Evolutionary conservation across 2,113 vertebrate species (phyloP), one percentile per base, ranked within the genome.

Genomic region (Microcebus ravelobensis): DNA sequence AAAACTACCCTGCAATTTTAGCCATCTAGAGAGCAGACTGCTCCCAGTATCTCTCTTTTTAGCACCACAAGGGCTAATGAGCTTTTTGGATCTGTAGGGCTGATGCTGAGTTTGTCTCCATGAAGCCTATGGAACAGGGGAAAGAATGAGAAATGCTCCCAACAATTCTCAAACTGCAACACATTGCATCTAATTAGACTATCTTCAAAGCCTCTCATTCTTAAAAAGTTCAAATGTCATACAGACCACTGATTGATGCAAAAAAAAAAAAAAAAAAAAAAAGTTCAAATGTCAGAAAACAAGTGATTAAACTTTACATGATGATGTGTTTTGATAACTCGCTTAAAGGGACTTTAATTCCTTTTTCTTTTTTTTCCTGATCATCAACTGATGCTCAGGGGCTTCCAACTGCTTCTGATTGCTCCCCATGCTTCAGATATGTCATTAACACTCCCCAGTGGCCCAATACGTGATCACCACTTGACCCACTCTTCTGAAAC

Each of bases 121-220:
- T 87, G 94, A 92, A 34, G 34, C 92, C 70, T 20, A 48, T 5
- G 29, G 29, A 82, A 63, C 65, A 81, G 48, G 73, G 36, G 61
- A 84, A 90, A 74, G 8, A 5, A 45, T 17, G 12, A 48, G 65
- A 94, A 76, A 50, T 6, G 3, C 48, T n/a, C 6, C 20, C 71
- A 52, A 29, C 2, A 20, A 7, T 20, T 77, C 84, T 92, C 81
- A 45, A 90, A 67, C n/a, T 74, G 8, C 3, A 80, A 20, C 18
- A 50, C 29, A 36, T 25, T 82, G 52, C 13, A 61, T 34, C 55
- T 91, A 84, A 71, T 87, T 67, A 93, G 45, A 61, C 68, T 70
- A 42, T 88, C 55, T 93, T 80, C 95, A 93, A 90, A 81, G 36
- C 23, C 27, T 81, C 81, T 91, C 63, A 70, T 89, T 96, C 84